These are phyloP conservation scores for Corythaixoides concolor DNA, from an alignment of 2,113 vertebrate species.

Conservation along the genomic window DNA sequence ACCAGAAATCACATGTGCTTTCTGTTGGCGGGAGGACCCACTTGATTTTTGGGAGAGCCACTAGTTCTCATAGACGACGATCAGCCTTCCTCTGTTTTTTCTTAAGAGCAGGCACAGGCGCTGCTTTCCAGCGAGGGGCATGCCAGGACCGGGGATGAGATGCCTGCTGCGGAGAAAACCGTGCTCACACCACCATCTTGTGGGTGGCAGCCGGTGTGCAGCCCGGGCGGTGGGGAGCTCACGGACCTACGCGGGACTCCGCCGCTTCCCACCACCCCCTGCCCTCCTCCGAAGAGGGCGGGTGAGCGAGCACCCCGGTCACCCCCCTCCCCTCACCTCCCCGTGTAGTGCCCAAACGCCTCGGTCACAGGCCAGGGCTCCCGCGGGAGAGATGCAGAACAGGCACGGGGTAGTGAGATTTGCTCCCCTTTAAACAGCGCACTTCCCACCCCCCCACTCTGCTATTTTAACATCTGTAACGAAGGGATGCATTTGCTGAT, in stretches of 20 bases:
- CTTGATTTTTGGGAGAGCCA: accelerated
- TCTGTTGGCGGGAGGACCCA: background rate
- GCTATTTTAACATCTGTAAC: accelerated
- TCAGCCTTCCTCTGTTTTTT: background rate
- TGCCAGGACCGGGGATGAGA: accelerated
- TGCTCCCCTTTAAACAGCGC: accelerated
- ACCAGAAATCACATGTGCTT: accelerated
- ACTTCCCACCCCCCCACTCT: too few species aligned
- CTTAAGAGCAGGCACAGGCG: accelerated
- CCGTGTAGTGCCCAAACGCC: accelerated
- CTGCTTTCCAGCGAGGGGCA: accelerated
- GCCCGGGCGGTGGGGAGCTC: background rate
- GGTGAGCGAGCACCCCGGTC: background rate
- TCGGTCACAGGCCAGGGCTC: accelerated
- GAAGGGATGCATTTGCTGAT: background rate
- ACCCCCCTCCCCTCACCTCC: too few species aligned
- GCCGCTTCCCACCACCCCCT: too few species aligned
- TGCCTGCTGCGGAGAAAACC: background rate
- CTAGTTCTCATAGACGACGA: background rate
- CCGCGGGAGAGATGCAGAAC: background rate
- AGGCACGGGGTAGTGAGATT: accelerated
- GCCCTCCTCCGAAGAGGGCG: too few species aligned
- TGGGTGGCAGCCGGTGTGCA: background rate
- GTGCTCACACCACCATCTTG: background rate
- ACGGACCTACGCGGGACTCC: too few species aligned